Evolutionary conservation across 2,888 invertebrate species (phyloP), one percentile per base, ranked within the genome.

Genomic region (Latrodectus hesperus): DNA sequence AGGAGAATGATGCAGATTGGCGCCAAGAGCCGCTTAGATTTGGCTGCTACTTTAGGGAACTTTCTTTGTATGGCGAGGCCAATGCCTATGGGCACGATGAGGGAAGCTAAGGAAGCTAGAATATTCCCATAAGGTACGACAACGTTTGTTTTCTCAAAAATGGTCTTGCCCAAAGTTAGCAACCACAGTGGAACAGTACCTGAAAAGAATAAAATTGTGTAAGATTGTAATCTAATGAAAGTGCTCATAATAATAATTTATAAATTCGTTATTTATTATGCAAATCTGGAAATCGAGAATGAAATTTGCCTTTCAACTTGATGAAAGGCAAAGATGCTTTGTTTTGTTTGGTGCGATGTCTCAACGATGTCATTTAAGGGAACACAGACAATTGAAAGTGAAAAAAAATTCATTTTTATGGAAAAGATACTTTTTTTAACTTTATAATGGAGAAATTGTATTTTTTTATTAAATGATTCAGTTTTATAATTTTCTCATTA

Each of bases 181-280:
- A 97, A 93, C 98, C 98, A 98, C 1, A 96, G 91, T 0, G 98
- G 98, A 94, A 98, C 96, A 93, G 97, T 95, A 64, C 93, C 96
- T 96, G 93, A 3, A 93, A 38, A 38, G 38, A 38, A 38, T 38
- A 6, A 38, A 38, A 38, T 38, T 38, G 38, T 38, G 6, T 4
- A 38, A 38, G 6, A 38, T 38, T 38, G 38, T 22, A 22, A 22
- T 22, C 5, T 38, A 38, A 38, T 4, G 6, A 38, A 38, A 6
- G 0, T 38, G 4, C 2, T 38, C 6, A 38, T 38, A 38, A 38
- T 6, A 38, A 38, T 38, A 3, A 38, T 38, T 38, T 38, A 38
- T 38, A 22, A 22, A 22, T 22, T 1, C 22, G 0, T 38, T 38
- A 38, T 38, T 38, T 38, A 38, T 38, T 38, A 38, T 38, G 38